These are phyloP conservation scores for Aurelia aurita complex sp. Pacific DNA, from an alignment of 30 jellyfish, hydroid and myxozoan genomes.

Conservation along the genomic window DNA sequence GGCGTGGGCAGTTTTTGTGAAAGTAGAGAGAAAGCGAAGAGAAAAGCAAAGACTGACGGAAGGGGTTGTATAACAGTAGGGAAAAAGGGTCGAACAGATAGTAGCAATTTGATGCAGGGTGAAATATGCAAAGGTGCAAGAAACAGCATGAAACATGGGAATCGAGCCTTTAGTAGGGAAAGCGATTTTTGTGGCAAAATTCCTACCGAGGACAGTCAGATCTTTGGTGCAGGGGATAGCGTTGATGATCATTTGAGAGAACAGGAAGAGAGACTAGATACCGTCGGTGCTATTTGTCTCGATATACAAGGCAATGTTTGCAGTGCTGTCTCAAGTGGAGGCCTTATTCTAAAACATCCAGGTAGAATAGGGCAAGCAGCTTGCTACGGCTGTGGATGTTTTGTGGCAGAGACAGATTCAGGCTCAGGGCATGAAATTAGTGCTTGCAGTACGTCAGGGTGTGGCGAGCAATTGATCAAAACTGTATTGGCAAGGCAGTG, in stretches of 20 bases:
- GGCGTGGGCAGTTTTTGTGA: too few species aligned
- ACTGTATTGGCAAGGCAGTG: slow-evolving; percentile 71
- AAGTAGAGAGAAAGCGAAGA: too few species aligned
- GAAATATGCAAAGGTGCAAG: too few species aligned
- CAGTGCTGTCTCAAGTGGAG: slow-evolving; percentile 92
- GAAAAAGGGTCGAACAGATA: too few species aligned
- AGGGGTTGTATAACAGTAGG: too few species aligned
- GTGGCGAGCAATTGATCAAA: slow-evolving; percentile 82
- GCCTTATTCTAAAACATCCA: slow-evolving; percentile 73
- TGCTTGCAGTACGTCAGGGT: slow-evolving; percentile 79
- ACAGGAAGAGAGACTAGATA: slow-evolving; percentile 39
- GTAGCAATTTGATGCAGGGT: too few species aligned
- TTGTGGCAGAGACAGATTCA: slow-evolving; percentile 18
- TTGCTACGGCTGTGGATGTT: slow-evolving; percentile 86
- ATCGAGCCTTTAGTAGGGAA: background rate
- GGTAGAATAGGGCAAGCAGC: slow-evolving; percentile 93
- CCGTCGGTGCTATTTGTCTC: slow-evolving; percentile 89
- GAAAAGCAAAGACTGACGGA: too few species aligned
- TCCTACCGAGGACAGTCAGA: background rate
- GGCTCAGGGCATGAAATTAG: background rate
- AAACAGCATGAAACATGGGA: too few species aligned
- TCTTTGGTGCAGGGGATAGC: background rate
- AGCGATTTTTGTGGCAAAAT: background rate
- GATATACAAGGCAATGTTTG: slow-evolving; percentile 68
- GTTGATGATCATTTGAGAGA: background rate